Evolutionary conservation across 2,888 invertebrate genomes (phyloP).

Genomic region (Netelia inedita): DNA sequence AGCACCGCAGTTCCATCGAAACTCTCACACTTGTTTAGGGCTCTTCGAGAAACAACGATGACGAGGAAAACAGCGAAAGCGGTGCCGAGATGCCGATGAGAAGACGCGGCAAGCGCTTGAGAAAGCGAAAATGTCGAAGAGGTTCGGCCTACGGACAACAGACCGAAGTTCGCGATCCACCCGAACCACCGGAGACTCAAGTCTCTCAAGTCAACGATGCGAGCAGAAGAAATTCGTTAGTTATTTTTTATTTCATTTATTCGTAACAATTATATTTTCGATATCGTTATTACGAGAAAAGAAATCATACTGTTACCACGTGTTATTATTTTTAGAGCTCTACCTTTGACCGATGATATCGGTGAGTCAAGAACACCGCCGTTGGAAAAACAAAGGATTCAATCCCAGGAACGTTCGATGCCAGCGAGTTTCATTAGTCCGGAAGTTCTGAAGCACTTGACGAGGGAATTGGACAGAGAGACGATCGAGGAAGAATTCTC

Average conservation of each 20-base stretch:
- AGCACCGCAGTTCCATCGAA: too few species aligned
- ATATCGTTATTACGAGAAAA: background rate
- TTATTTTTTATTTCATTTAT: constrained; percentile 3
- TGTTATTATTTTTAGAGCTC: constrained; percentile 62
- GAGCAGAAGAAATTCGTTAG: constrained; percentile 79
- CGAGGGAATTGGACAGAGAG: constrained; percentile 89
- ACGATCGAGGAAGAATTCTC: constrained; percentile 90
- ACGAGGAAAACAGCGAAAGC: constrained; percentile 72
- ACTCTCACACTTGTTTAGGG: constrained; percentile 39
- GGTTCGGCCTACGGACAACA: constrained; percentile 82
- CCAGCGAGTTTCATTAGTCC: constrained; percentile 86
- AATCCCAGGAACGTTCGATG: constrained; percentile 50
- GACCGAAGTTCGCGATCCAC: constrained; percentile 85
- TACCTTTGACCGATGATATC: constrained; percentile 56
- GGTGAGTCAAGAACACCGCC: constrained; percentile 56
- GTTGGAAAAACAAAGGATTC: constrained; percentile 69
- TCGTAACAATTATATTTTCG: background rate
- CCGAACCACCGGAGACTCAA: constrained; percentile 89
- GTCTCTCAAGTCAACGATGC: constrained; percentile 86
- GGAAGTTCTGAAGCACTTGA: constrained; percentile 88
- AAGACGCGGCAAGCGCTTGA: constrained; percentile 80
- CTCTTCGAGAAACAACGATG: constrained; percentile 65
- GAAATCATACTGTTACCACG: constrained; percentile 3
- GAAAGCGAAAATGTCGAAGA: constrained; percentile 80
- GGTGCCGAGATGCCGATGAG: constrained; percentile 72